Base-by-base conservation (phyloP, 2,888 invertebrate species). In the Gryllus longicercus region DNA sequence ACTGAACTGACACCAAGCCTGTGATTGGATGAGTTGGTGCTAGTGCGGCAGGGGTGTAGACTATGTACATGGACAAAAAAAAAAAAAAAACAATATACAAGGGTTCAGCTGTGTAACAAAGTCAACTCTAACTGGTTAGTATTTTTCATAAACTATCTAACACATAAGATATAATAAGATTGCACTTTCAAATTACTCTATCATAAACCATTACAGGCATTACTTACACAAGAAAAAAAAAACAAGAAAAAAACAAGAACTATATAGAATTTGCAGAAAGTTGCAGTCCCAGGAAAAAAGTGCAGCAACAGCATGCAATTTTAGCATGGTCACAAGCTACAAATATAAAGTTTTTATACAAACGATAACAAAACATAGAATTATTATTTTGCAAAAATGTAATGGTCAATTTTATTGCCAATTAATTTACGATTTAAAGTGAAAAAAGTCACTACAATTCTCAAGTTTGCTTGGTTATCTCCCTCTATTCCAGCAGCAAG, bases 71-170 rank as follows among this genome's bases (percentile, higher is more conserved):
- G 63, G 63, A n/a, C 63, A 63, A 63, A 12, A 18, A 63, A 63
- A 38, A 5, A 38, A 16, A 63, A 12, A 18, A 63, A 63, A 38
- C 38, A 38, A 63, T 63, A 63, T 63, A 63, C 63, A 63, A 63
- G 63, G 63, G n/a, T 18, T 63, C 14, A 63, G 63, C 63, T 63
- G 63, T 63, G 63, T 63, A 63, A 63, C 63, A n/a, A 63, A 63
- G 63, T 63, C 63, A 63, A 63, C 63, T 63, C 63, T 63, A 63
- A 63, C 63, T 63, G 63, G 63, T 63, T 63, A 63, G 63, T 63
- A 63, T n/a, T 63, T n/a, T 16, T 63, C 63, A 63, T 63, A 63
- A 63, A 63, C 63, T 63, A 63, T 63, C 63, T 63, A 63, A 63
- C 63, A 18, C 63, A 63, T 63, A 63, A 63, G 63, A 63, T 63